Evolutionary conservation across 2,797 vertebrate genomes (phyloP).

Genomic region (Oophaga sylvatica): DNA sequence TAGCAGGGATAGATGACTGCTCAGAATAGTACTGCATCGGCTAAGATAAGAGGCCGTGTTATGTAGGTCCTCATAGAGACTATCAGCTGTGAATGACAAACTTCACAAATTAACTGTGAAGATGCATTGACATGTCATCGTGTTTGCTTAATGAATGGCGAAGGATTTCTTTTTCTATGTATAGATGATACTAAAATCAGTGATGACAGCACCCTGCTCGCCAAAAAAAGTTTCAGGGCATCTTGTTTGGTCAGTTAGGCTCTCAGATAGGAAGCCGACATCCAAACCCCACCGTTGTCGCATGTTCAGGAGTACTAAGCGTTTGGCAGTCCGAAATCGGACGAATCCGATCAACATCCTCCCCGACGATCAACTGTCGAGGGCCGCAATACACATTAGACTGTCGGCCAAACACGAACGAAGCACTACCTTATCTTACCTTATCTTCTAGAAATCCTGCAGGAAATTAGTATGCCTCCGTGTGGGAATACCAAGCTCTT

Average conservation of each 20-base stretch:
- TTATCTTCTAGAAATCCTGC: no score
- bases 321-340: no score
- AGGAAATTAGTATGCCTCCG: no score
- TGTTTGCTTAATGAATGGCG: slow-evolving; percentile 2
- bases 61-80: background rate
- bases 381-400: no score
- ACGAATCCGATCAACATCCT: no score
- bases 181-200: background rate
- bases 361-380: no score
- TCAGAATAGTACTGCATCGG: background rate
- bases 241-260: background rate
- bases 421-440: no score
- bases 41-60: slow-evolving; percentile 20
- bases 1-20: background rate
- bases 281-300: no score
- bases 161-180: background rate
- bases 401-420: no score
- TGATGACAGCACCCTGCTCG: background rate
- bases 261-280: background rate
- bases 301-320: no score
- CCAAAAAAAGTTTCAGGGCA: background rate
- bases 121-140: slow-evolving; percentile 7
- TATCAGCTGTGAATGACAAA: slow-evolving; percentile 49
- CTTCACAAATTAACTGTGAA: slow-evolving; percentile 33
- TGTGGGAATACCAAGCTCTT: no score